Conservation (phyloP, 2,113 vertebrate genomes). For the Siniperca knerii region DNA sequence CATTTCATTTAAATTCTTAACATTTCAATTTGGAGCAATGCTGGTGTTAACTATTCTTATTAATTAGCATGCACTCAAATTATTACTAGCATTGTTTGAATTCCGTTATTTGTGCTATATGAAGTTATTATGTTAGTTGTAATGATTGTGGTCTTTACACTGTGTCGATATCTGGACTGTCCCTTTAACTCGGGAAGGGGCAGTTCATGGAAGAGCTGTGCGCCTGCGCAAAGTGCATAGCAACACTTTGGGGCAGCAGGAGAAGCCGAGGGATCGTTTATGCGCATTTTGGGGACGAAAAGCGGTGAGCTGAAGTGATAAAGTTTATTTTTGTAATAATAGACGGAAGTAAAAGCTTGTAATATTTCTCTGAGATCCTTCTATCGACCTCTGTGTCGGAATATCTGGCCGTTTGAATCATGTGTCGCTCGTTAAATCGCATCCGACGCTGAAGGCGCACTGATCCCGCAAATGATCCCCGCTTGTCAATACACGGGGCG, state of each 20-base stretch:
- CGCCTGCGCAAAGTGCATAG: constrained; percentile 67
- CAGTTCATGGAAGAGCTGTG: neutral
- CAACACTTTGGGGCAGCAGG: constrained; percentile 30
- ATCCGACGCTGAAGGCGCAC: constrained; percentile 29
- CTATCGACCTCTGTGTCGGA: neutral
- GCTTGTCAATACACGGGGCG: constrained; percentile 41
- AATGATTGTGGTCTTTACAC: too few relatives aligned
- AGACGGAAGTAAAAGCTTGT: accelerated
- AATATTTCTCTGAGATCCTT: accelerated
- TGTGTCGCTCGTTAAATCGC: constrained; percentile 17
- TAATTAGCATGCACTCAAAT: neutral
- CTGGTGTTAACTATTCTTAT: neutral
- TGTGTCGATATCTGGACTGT: constrained; percentile 2
- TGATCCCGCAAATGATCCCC: constrained; percentile 30
- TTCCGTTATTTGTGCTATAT: neutral
- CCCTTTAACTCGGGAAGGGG: constrained; percentile 64
- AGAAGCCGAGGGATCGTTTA: constrained; percentile 4
- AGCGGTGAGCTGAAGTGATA: constrained; percentile 51
- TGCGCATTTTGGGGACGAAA: constrained; percentile 50
- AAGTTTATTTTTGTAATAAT: neutral
- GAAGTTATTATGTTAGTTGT: neutral
- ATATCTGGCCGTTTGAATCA: constrained; percentile 1
- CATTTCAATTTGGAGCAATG: neutral
- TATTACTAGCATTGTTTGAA: neutral
- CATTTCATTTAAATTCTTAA: neutral